Evolutionary conservation across 2,797 vertebrate species (phyloP), one percentile per base, ranked within the genome.

Genomic region (Microcaecilia unicolor): DNA sequence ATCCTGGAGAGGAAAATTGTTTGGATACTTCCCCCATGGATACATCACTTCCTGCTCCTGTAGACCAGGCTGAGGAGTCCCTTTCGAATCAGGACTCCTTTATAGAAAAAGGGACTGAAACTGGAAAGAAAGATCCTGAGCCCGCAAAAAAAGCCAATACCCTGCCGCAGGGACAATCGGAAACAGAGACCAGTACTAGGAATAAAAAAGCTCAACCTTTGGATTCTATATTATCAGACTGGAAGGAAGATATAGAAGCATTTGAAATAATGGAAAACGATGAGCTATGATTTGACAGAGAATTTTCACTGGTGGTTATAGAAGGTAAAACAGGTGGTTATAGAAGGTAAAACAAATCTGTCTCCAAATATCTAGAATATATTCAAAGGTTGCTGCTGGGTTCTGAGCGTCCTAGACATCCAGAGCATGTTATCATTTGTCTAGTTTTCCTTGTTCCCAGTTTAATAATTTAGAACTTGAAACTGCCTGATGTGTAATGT

Each of bases 231-330:
- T 74, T 99, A 61, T 90, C 93, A 55, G 94, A 99, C 70, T 99
- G 96, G 96, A 90, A 75, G 69, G 96, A 98, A 79, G 96, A 99
- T 70, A 84, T 99, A 82, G 93, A 98, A 80, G 96, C 92, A 2
- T 98, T 99, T 79, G 86, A 93, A 84, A 89, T 96, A 85, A 99
- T 98, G 96, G 93, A 97, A 58, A 97, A 92, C 55, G 96, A 97
- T 48, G 96, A 98, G 67, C 92, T 99, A 83, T 99, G 92, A 98
- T 84, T 78, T n/a, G n/a, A n/a, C n/a, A n/a, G n/a, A n/a, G n/a
- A n/a, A n/a, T n/a, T n/a, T n/a, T n/a, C n/a, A n/a, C n/a, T n/a
- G n/a, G n/a, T n/a, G n/a, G n/a, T n/a, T n/a, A n/a, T n/a, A n/a
- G n/a, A n/a, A n/a, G n/a, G n/a, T n/a, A n/a, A n/a, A n/a, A n/a